Evolutionary conservation across 2,797 vertebrate species (phyloP).

Genomic region (Neomorphus geoffroyi): DNA sequence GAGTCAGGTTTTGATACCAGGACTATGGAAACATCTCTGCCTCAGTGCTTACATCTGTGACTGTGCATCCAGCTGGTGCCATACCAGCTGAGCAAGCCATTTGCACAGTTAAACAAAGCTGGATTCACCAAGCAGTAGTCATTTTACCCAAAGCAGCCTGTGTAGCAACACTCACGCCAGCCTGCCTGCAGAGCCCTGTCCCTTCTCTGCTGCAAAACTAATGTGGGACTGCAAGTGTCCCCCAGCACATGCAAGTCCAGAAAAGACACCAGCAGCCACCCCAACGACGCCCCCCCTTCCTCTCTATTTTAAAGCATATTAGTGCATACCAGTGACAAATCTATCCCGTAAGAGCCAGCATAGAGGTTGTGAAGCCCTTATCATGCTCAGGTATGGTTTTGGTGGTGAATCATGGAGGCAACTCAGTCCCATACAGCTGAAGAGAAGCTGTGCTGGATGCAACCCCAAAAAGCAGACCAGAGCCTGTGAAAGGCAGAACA

Average conservation of each 20-base stretch:
- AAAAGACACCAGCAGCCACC: not conserved
- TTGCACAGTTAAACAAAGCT: fast-evolving
- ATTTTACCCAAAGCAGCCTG: not conserved
- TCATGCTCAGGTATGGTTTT: fast-evolving
- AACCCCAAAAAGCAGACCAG: not conserved
- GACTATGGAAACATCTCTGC: not conserved
- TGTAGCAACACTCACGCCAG: not conserved
- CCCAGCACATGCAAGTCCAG: not conserved
- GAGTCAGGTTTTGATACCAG: not conserved
- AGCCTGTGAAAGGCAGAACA: not conserved
- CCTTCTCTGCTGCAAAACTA: not conserved
- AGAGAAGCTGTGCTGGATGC: not conserved
- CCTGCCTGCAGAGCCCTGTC: not conserved
- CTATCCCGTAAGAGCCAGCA: not conserved
- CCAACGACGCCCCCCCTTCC: fast-evolving
- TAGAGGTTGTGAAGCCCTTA: not conserved
- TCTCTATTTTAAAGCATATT: not conserved
- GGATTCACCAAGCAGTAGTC: slow-evolving; percentile 1
- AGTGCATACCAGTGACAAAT: not conserved
- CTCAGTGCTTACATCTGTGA: not conserved
- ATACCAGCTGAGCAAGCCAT: not conserved
- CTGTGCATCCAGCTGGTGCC: not conserved
- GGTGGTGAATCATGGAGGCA: not conserved
- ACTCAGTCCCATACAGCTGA: not conserved
- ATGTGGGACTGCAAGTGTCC: not conserved